Base-by-base conservation (phyloP, 2,113 vertebrate genomes). In the Malurus elegans region DNA sequence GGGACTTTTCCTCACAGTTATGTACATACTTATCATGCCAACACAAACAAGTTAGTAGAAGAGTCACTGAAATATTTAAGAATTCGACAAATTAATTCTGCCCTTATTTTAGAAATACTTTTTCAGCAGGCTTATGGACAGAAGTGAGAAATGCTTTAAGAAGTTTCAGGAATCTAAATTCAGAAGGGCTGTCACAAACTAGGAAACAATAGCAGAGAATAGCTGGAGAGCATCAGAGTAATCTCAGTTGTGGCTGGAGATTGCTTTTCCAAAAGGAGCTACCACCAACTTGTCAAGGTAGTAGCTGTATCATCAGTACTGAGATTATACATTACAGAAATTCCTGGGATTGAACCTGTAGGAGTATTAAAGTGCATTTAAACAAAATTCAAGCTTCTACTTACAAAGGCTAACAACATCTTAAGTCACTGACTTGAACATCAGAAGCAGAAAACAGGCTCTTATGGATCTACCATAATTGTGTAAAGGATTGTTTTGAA, bases 181-280 rank as follows among this genome's bases (percentile, higher is more conserved):
- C 8, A 64, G 48, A 71, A 65, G 44, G 86, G 24, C 8, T 58
- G 32, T 60, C 51, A 73, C 17, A 32, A 15, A 5, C 24, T 53
- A 48, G 50, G 19, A 76, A 48, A 73, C 6, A 44, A 24, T 8
- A 69, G 21, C 29, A 93, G 36, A 67, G 13, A 47, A 45, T 0
- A 67, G 31, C 26, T 64, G 23, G 42, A 48, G 18, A 76, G 18
- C 8, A 36, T 7, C 21, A 34, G 38, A 72, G 15, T 48, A 26
- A 65, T 4, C 28, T 21, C 4, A 4, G 0, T 1, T 36, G 19
- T 36, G 23, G 8, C 20, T 45, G 45, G 15, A 42, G 6, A 14
- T 8, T 34, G 9, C 12, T 32, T 65, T 88, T 91, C 1, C 2
- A 65, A 88, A 57, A 4, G 2, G 6, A 69, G 26, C 28, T 21